A percentile compares a stretch with the other conserved stretches of the same genome.
phyloP scores from a whole-genome alignment of 2,888 invertebrate genomes.

The Psylliodes chrysocephalus region DNA sequence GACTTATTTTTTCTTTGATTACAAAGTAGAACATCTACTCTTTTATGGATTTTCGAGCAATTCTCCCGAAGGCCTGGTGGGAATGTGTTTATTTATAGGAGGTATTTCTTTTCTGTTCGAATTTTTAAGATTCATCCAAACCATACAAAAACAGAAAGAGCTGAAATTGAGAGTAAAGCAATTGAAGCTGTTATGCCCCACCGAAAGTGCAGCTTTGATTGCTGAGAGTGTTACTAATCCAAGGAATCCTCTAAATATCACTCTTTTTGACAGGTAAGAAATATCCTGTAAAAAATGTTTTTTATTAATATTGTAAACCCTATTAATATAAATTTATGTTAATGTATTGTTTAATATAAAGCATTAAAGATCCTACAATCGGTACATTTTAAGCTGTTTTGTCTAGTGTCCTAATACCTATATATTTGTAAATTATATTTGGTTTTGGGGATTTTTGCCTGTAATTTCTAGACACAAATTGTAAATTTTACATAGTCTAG shows the following conservation, averaged over 20 bases:
- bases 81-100: constrained; percentile 70
- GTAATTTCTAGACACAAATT: no score
- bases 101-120: constrained; percentile 73
- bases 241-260: constrained; percentile 55
- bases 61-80: constrained; percentile 67
- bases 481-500: no score
- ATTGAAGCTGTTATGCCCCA: constrained; percentile 58
- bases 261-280: constrained; percentile 51
- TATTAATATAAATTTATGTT: no score
- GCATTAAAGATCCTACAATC: not conserved
- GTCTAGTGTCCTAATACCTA: no score
- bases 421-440: no score
- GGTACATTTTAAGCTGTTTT: not conserved
- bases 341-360: not conserved
- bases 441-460: no score
- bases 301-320: no score
- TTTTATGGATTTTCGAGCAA: constrained; percentile 71
- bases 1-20: constrained; percentile 58
- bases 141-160: constrained; percentile 62
- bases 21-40: constrained; percentile 71
- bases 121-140: constrained; percentile 66
- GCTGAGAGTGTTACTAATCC: constrained; percentile 53
- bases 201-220: constrained; percentile 64
- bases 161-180: constrained; percentile 59
- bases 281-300: no score